A percentile compares a stretch with the other conserved stretches of the same genome.
Conservation (phyloP, 1,140 invertebrate genomes). For the Leptopilina clavipes region DNA sequence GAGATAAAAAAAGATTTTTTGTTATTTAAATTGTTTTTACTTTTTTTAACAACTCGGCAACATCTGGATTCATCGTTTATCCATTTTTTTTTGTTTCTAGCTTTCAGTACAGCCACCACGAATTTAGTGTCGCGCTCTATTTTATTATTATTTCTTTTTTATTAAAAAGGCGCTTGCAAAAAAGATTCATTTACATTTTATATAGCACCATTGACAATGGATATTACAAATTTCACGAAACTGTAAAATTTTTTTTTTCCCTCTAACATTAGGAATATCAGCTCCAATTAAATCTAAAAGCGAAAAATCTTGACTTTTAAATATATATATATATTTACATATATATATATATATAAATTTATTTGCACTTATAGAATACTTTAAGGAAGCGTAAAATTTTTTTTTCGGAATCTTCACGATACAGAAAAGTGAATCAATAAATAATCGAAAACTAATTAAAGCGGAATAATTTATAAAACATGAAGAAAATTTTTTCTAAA, state of each 20-base stretch:
- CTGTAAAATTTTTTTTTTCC: not conserved
- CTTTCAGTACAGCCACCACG: slow-evolving; percentile 29
- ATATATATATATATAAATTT: not conserved
- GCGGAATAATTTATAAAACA: not conserved
- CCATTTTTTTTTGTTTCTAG: slow-evolving; percentile 8
- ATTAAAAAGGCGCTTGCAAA: slow-evolving; percentile 6
- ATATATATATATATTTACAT: not conserved
- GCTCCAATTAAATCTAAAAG: slow-evolving; percentile 10
- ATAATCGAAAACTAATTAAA: not conserved
- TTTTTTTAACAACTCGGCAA: slow-evolving; percentile 8
- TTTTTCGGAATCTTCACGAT: not conserved
- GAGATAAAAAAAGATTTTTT: not conserved
- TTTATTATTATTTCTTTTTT: not conserved
- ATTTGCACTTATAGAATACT: slow-evolving; percentile 18
- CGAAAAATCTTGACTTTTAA: not conserved
- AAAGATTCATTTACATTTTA: not conserved
- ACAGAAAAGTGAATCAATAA: not conserved
- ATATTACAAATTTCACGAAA: slow-evolving; percentile 10
- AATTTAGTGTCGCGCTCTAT: slow-evolving; percentile 31
- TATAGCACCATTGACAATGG: slow-evolving; percentile 23
- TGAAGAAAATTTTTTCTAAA: not conserved
- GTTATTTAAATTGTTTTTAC: not conserved
- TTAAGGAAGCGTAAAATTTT: slow-evolving; percentile 28
- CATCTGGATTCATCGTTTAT: slow-evolving; percentile 9
- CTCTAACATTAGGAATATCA: not conserved